These are phyloP conservation scores for Probaryconus sp. DNA, from an alignment of 1,140 invertebrate species.

Conservation along the genomic window DNA sequence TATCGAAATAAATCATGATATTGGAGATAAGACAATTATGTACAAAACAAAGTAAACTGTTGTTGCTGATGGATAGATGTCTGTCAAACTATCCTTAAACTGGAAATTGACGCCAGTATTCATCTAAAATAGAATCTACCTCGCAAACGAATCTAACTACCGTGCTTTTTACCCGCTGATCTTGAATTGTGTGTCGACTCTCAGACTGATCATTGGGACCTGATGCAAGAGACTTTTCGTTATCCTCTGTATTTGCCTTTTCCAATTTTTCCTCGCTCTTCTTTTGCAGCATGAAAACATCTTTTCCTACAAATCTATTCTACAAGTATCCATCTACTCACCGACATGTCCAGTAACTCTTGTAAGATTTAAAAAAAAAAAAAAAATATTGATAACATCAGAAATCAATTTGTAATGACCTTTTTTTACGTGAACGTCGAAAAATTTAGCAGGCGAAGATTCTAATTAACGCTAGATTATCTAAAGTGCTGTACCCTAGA, in stretches of 20 bases:
- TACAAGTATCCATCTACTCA: constrained; percentile 71
- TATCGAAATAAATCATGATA: too few species aligned
- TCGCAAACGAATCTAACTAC: constrained; percentile 37
- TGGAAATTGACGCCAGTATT: constrained; percentile 9
- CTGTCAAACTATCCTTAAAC: too few species aligned
- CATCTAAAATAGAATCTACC: constrained; percentile 11
- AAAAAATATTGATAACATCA: neutral
- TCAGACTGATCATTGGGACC: constrained; percentile 68
- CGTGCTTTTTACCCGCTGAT: constrained; percentile 74
- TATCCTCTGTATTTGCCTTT: constrained; percentile 63
- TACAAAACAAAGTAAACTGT: too few species aligned
- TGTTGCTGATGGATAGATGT: too few species aligned
- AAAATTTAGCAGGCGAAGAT: constrained; percentile 31
- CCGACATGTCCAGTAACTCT: constrained; percentile 50
- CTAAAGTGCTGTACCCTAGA: constrained; percentile 62
- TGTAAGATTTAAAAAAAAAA: constrained; percentile 5
- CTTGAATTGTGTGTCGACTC: constrained; percentile 69
- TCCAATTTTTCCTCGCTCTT: constrained; percentile 69
- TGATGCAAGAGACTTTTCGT: constrained; percentile 64
- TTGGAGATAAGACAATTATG: too few species aligned
- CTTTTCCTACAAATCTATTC: constrained; percentile 77
- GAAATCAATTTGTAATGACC: constrained; percentile 10
- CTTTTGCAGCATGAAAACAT: constrained; percentile 78
- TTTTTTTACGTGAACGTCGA: constrained; percentile 1
- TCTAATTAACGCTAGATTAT: constrained; percentile 57